A percentile compares a stretch with the other conserved stretches of the same genome.
Conservation (phyloP, 2,888 invertebrate genomes). For the Tethea ocularis region DNA sequence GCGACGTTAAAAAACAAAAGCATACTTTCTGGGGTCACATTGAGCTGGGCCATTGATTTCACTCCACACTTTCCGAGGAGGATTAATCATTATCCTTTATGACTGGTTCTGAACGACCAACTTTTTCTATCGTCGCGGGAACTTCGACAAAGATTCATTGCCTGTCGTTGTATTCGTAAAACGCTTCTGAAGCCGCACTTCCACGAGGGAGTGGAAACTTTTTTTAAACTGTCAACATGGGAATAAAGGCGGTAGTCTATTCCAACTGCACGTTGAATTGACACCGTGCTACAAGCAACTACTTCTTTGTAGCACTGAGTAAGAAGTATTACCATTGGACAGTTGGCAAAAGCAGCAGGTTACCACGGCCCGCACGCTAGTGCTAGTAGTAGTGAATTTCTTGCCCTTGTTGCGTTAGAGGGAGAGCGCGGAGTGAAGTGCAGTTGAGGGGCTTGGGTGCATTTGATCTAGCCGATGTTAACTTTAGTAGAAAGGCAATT, state of each 20-base stretch:
- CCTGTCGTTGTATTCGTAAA: conserved; percentile 43
- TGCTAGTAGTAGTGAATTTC: no score
- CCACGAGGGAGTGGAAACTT: conserved; percentile 37
- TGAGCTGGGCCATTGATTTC: conserved; percentile 1
- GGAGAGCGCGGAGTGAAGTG: no score
- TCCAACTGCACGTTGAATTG: background rate
- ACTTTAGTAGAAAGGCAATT: no score
- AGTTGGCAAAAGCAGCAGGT: no score
- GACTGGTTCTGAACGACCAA: conserved; percentile 29
- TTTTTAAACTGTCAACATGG: conserved; percentile 46
- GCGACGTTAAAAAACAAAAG: background rate
- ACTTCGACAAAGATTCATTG: conserved; percentile 58
- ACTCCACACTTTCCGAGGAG: conserved; percentile 17
- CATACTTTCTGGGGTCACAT: conserved; percentile 2
- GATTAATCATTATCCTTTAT: conserved; percentile 31
- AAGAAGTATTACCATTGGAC: no score
- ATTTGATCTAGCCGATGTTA: no score
- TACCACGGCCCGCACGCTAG: no score
- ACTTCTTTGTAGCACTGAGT: no score
- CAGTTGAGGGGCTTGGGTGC: no score
- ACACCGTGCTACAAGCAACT: no score
- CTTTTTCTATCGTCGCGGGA: conserved; percentile 45
- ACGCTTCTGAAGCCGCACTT: conserved; percentile 38
- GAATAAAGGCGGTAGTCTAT: conserved; percentile 33
- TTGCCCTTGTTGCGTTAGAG: no score